Base-by-base conservation (phyloP, 1,140 invertebrate species). In the Planococcus citri region DNA sequence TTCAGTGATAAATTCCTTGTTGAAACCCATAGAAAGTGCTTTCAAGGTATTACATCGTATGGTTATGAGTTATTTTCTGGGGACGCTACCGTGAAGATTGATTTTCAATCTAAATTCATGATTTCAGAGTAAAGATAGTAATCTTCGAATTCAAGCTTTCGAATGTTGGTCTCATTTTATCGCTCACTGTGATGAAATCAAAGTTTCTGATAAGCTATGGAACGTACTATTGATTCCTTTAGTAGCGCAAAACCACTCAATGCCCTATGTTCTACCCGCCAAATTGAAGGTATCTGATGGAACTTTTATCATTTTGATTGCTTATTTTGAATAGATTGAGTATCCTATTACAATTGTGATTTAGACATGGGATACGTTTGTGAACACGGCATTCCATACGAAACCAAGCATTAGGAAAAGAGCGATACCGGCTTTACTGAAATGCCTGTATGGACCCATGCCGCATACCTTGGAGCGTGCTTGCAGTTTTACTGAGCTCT, bases 221-320 rank as follows among this genome's bases (percentile, higher is more conserved):
- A 64, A 64, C 24, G 60, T 64, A 22, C 10, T 64, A 24, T 64
- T 64, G 22, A 25, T 64, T 64, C 60, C 60, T 64, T 27, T 64
- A 25, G 3, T 24, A 25, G 60, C 60, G 10, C 21, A 27, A 4
- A 64, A 64, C 24, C 60, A 64, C 17, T 64, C 60, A 64, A 21
- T 64, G 4, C 24, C 3, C 25, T 9, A 6, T 2, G 60, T 64
- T 64, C 17, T 64, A 64, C 2, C 10, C 24, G 60, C 60, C 20
- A 64, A 64, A 64, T 27, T 64, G 10, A 24, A 27, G 22, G 60
- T 64, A 25, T 12, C 10, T 27, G 22, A 20, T 20, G 8, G 57
- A 6, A 20, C 20, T n/a, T n/a, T n/a, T n/a, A n/a, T n/a, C n/a
- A n/a, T n/a, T n/a, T n/a, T n/a, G n/a, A n/a, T n/a, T 41, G 9